Base-by-base conservation (phyloP, 2,888 invertebrate genomes). In the Yponomeuta plumbellus region DNA sequence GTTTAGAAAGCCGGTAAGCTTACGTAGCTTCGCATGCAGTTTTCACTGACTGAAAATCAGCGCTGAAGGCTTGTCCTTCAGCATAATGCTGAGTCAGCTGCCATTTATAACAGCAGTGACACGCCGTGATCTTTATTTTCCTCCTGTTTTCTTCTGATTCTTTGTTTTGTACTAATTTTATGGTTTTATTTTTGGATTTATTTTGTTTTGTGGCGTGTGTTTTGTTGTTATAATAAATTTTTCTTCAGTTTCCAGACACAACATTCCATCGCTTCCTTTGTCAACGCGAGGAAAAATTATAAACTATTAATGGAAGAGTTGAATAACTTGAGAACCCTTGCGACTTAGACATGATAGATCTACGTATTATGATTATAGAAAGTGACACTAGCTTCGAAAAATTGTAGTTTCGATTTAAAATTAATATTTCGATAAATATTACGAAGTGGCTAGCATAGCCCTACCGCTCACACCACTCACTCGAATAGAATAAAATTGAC, bases 401-500 rank as follows among this genome's bases (percentile, higher is more conserved):
- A 21, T 59, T 34, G 26, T 26, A 34, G 34, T 34, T 34, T 8
- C 34, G 34, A 34, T 34, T 34, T 1, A 34, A 34, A 34, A 34
- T 34, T 6, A 34, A 34, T 34, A 34, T 34, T 34, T 34, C 34
- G 34, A 34, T 34, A 34, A 34, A 34, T 6, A 8, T 34, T 34
- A 34, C 21, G 1, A 20, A 22, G 22, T 20, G 21, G 22, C 59
- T 59, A 59, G 11, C 59, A 17, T 59, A 17, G 8, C 34, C 44
- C 17, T 17, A 52, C 17, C 13, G 17, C 8, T 52, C 17, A 17
- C 13, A 8, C 44, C 20, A 26, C 64, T 52, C 64, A 66, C 61
- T 39, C 20, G 17, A 59, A 67, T 67, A 66, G 21, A 64, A 34
- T 59, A n/a, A 67, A 64, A 67, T 61, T 67, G 44, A n/a, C 64